Percentiles rank a stretch among this genome's conserved stretches.
Evolutionary conservation across 1,140 invertebrate genomes (phyloP).

Genomic region (Bicyclus anynana): DNA sequence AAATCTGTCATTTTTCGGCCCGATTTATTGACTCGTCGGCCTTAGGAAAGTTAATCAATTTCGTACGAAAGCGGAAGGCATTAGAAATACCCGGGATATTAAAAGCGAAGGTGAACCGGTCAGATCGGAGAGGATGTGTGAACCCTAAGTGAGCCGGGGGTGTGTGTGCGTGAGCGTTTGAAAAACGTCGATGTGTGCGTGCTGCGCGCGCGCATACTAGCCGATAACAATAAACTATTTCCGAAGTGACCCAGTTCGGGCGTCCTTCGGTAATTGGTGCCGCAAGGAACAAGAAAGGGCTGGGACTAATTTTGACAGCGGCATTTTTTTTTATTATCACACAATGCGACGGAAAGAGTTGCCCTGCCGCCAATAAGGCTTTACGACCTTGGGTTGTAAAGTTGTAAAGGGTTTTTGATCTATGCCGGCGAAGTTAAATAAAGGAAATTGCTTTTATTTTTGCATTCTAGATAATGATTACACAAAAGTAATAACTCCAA

Average conservation of each 20-base stretch:
- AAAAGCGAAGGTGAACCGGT: constrained; percentile 59
- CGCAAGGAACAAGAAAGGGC: constrained; percentile 75
- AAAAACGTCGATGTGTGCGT: constrained; percentile 48
- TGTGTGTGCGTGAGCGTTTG: constrained; percentile 39
- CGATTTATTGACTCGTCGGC: constrained; percentile 61
- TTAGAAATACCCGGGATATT: constrained; percentile 46
- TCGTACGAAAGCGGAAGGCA: constrained; percentile 64
- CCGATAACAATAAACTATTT: constrained; percentile 77
- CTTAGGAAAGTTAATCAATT: constrained; percentile 63
- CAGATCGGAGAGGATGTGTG: constrained; percentile 53
- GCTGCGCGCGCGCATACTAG: constrained; percentile 69
- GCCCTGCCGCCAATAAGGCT: constrained; percentile 13
- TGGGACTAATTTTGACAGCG: constrained; percentile 56
- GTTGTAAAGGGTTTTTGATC: constrained; percentile 18
- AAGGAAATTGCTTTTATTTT: constrained; percentile 4
- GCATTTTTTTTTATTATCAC: constrained; percentile 46
- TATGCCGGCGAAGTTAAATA: constrained; percentile 1
- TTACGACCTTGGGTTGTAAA: constrained; percentile 23
- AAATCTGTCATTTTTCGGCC: constrained; percentile 53
- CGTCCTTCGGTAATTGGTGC: constrained; percentile 75
- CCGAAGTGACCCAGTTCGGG: constrained; percentile 74
- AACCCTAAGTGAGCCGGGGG: constrained; percentile 57
- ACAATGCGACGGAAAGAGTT: constrained; percentile 38
- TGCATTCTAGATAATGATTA: not conserved
- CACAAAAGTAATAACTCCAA: not conserved